Evolutionary conservation across 2,797 vertebrate genomes (phyloP).

Genomic region (Valencia hispanica): DNA sequence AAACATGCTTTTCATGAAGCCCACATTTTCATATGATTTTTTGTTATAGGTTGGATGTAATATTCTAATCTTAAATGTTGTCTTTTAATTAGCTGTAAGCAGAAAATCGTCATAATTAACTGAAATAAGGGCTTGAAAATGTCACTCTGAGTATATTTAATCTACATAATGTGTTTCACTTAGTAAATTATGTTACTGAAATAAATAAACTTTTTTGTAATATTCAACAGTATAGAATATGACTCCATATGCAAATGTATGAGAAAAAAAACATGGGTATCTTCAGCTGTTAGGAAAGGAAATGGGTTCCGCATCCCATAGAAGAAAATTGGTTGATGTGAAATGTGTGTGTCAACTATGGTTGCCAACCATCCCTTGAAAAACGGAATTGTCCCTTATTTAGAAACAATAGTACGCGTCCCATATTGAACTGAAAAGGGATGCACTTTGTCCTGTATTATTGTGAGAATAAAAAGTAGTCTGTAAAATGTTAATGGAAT

Average conservation of each 20-base stretch:
- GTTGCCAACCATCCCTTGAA: no score
- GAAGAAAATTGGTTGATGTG: background rate
- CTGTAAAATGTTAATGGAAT: no score
- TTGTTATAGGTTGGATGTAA: background rate
- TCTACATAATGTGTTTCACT: no score
- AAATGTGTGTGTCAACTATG: background rate
- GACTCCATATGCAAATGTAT: background rate
- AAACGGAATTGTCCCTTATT: no score
- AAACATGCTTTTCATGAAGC: no score
- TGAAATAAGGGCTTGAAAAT: no score
- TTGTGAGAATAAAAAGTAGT: no score
- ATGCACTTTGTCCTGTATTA: no score
- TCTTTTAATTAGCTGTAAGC: no score
- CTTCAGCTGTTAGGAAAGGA: background rate
- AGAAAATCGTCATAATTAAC: no score
- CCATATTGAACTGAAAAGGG: no score
- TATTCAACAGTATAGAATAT: background rate
- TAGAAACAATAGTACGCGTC: no score
- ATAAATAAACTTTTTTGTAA: background rate
- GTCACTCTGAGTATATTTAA: background rate
- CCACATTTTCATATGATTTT: background rate
- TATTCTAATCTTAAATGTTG: background rate
- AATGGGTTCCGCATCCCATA: background rate
- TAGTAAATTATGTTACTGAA: background rate
- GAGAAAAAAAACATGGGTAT: background rate